Evolutionary conservation across 1,140 invertebrate genomes (phyloP), one percentile per base, ranked within the genome.

Genomic region (Cydia splendana): DNA sequence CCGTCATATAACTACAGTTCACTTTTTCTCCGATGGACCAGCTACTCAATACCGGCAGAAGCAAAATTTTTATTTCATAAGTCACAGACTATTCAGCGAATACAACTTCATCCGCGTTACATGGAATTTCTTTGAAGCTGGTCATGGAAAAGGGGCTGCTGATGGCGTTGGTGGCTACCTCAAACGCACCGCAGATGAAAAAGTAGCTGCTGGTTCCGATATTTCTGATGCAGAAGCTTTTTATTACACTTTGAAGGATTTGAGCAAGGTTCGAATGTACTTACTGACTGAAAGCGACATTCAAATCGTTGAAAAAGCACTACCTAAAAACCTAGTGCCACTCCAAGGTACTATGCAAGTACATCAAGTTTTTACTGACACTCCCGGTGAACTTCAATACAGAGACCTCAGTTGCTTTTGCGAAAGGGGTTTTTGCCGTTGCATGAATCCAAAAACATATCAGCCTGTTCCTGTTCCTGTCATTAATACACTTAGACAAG

Each of bases 281-380:
- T 75, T 75, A 28, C 18, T 75, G 12, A 75, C 20, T 30, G 48
- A 57, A 13, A 30, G 51, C 18, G 75, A 75, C 24, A 75, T 75
- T 62, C 28, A 57, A 62, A 15, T 28, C 10, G 48, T 62, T 15
- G 12, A 30, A 75, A 13, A 62, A 13, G 51, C 53, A 18, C n/a
- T 62, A 51, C 75, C 48, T 20, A 75, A 75, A 38, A 42, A 30
- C n/a, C 42, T 62, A 34, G 28, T 62, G 18, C 53, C 53, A 24
- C 24, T 75, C 38, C 38, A 75, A 34, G 53, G 75, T 51, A 75
- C 75, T 65, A 75, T 62, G 53, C n/a, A 75, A 38, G 75, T 75
- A 13, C 75, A 75, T 30, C 75, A 75, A 42, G 30, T 75, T n/a
- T 75, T 62, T 30, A 38, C 75, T 13, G 51, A 75, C 13, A 15